These are phyloP conservation scores for Aspiorhynchus laticeps DNA, from an alignment of 2,113 vertebrate genomes.

Conservation along the genomic window DNA sequence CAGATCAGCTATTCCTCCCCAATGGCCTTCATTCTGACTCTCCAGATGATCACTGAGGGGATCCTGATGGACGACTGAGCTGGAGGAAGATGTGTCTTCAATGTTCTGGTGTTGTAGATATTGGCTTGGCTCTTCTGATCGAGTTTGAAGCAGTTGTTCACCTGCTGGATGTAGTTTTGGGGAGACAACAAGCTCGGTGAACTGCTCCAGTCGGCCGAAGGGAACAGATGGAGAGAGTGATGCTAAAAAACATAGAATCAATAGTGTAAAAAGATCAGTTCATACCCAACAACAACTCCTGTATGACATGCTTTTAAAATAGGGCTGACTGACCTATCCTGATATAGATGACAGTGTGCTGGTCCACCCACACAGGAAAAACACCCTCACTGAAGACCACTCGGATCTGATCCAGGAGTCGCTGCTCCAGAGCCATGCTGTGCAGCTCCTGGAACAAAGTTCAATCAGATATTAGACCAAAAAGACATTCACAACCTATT, in stretches of 20 bases:
- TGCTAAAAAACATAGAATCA: conserved; percentile 71
- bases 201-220: conserved; percentile 87
- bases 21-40: conserved; percentile 51
- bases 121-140: conserved; percentile 19
- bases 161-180: conserved; percentile 79
- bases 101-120: conserved; percentile 44
- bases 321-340: conserved; percentile 79
- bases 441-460: conserved; percentile 85
- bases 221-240: conserved; percentile 80
- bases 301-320: neutral
- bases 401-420: conserved; percentile 92
- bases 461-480: neutral
- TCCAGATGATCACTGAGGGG: neutral
- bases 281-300: neutral
- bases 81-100: conserved; percentile 41
- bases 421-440: conserved; percentile 80
- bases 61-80: conserved; percentile 26
- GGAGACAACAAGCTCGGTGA: conserved; percentile 84
- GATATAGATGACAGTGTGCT: conserved; percentile 86
- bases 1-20: conserved; percentile 75
- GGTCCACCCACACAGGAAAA: conserved; percentile 94
- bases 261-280: neutral
- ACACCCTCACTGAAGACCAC: conserved; percentile 87
- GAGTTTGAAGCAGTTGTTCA: conserved; percentile 19
- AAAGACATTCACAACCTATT: no score